Evolutionary conservation across 1,140 invertebrate genomes (phyloP).

Genomic region (Eueides isabella): DNA sequence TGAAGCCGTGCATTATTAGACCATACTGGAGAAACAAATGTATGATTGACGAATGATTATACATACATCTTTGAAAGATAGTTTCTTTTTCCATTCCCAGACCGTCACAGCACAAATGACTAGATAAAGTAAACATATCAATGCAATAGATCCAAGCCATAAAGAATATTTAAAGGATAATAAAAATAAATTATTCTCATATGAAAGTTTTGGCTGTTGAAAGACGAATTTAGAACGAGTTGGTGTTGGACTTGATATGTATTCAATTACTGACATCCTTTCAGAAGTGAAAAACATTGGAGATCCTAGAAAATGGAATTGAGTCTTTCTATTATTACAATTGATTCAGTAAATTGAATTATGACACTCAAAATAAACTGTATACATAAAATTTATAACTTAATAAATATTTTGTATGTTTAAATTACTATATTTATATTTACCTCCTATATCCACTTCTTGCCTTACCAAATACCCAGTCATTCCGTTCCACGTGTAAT

Average conservation of each 20-base stretch:
- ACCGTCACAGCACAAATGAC: conserved; percentile 69
- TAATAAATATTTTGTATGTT: neutral
- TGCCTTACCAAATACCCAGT: conserved; percentile 83
- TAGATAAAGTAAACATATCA: conserved; percentile 76
- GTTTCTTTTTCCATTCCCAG: conserved; percentile 70
- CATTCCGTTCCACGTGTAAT: conserved; percentile 85
- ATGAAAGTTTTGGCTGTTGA: conserved; percentile 86
- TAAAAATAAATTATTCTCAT: conserved; percentile 85
- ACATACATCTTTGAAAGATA: neutral
- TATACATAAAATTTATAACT: neutral
- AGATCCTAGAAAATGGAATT: conserved; percentile 73
- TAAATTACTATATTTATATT: neutral
- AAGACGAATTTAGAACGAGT: conserved; percentile 86
- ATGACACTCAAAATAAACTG: neutral
- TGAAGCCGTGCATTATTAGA: too few relatives aligned
- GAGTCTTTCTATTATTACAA: too few relatives aligned
- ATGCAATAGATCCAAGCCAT: conserved; percentile 81
- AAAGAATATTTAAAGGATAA: conserved; percentile 84
- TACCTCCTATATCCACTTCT: conserved; percentile 85
- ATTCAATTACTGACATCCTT: conserved; percentile 83
- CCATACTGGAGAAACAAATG: too few relatives aligned
- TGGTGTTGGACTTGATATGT: conserved; percentile 84
- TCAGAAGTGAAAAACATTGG: conserved; percentile 84
- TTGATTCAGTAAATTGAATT: too few relatives aligned
- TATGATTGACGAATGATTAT: neutral